Evolutionary conservation across 1,140 invertebrate species (phyloP).

Genomic region (Chironomus tepperi): DNA sequence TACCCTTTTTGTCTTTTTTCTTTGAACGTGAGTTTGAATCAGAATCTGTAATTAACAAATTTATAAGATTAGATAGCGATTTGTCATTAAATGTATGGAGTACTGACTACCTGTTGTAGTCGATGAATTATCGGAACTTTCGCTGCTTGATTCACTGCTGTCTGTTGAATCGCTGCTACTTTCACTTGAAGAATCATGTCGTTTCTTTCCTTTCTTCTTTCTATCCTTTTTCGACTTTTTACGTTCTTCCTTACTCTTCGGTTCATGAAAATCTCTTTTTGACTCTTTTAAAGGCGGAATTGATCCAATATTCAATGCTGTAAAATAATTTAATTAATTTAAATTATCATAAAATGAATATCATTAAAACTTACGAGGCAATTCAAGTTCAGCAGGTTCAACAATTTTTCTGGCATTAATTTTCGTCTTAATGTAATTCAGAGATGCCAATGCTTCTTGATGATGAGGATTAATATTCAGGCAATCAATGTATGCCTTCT

Average conservation of each 20-base stretch:
- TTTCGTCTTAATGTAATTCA: conserved; percentile 66
- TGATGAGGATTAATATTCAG: conserved; percentile 70
- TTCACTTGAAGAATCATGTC: conserved; percentile 55
- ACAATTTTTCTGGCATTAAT: conserved; percentile 48
- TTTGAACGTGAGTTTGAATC: conserved; percentile 47
- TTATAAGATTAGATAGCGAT: no score
- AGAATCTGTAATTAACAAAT: no score
- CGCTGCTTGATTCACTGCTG: conserved; percentile 47
- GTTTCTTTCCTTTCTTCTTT: conserved; percentile 58
- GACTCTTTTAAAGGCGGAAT: conserved; percentile 20
- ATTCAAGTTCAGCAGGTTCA: conserved; percentile 47
- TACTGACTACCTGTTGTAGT: conserved; percentile 45
- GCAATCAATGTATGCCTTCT: conserved; percentile 75
- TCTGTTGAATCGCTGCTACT: conserved; percentile 54
- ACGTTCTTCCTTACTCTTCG: conserved; percentile 17
- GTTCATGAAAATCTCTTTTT: conserved; percentile 5
- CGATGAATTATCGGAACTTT: conserved; percentile 52
- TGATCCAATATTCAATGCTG: conserved; percentile 47
- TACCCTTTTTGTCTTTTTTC: conserved; percentile 54
- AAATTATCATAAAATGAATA: conserved; percentile 36
- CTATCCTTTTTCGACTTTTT: conserved; percentile 65
- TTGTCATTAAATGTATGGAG: no score
- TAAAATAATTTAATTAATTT: conserved; percentile 51
- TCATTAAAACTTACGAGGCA: conserved; percentile 39
- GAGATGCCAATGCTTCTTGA: conserved; percentile 71